Evolutionary conservation across 2,888 invertebrate species (phyloP), one percentile per base, ranked within the genome.

Genomic region (Euproctis similis): DNA sequence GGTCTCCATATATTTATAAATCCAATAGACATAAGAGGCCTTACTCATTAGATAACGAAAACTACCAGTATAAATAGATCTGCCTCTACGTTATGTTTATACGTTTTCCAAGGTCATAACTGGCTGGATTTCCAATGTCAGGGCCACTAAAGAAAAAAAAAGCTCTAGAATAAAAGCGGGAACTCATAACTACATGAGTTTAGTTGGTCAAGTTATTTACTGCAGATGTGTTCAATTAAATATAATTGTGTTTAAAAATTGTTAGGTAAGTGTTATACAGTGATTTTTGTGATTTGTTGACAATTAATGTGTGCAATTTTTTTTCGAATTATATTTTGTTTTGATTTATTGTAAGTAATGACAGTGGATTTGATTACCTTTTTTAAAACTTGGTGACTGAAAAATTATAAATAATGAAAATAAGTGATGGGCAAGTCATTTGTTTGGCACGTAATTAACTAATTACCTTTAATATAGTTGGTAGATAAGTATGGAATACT

Each of bases 81-180:
- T 37, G 24, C 35, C 8, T 8, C 16, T 28, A 19, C 8, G 24
- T 29, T n/a, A 8, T 24, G 18, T 24, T 24, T 38, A 26, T 31
- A 28, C 11, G 23, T 17, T 22, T 24, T 30, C 41, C 42, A 34
- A 34, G 34, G 26, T 40, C 32, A 9, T 25, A 24, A 46, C 14
- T 46, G 30, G 27, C 12, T 41, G 19, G 42, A 35, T 26, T 31
- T 40, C 43, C 66, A 67, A 58, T 60, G 64, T 57, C 68, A 68
- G 50, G 68, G 67, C 37, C 36, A 39, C 13, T 12, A 34, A 31
- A 42, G 11, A 39, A 46, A 39, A 54, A 56, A 60, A 61, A 57
- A 58, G 41, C 35, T 46, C 31, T 36, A 17, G 47, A 44, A 62
- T 67, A 67, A 50, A 68, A 66, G 52, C 48, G 36, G 37, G 45